A percentile compares a stretch with the other conserved stretches of the same genome.
Conservation (phyloP, 2,113 vertebrate species). For the Syngnathus floridae region DNA sequence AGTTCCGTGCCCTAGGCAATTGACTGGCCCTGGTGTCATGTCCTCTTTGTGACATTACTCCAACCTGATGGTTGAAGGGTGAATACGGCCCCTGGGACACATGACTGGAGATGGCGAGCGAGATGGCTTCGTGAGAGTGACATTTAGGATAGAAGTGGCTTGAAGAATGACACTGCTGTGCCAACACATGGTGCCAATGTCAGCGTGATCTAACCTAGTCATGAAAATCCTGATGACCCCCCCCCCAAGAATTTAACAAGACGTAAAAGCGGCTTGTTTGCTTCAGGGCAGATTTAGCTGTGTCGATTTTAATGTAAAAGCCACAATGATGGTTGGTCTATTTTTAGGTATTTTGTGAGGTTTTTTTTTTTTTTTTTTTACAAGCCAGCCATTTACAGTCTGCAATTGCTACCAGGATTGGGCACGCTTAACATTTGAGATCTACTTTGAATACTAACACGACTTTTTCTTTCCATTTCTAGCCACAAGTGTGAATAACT, state of each 20-base stretch:
- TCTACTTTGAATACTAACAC: no score
- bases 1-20: background rate
- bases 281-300: no score
- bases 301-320: no score
- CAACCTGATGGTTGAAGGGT: conserved; percentile 57
- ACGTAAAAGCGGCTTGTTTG: no score
- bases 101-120: conserved; percentile 39
- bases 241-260: no score
- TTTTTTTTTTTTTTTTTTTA: no score
- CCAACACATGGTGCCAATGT: conserved; percentile 50
- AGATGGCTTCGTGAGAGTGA: conserved; percentile 43
- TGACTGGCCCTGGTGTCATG: conserved; percentile 21
- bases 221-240: no score
- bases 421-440: no score
- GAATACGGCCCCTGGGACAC: conserved; percentile 49
- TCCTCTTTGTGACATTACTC: conserved; percentile 45
- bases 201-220: conserved; percentile 47
- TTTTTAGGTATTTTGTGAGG: no score
- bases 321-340: no score
- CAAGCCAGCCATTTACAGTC: no score
- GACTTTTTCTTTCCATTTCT: background rate
- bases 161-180: conserved; percentile 47
- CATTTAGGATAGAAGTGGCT: conserved; percentile 63
- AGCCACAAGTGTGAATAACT: background rate
- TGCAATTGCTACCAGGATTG: no score